Base-by-base conservation (phyloP, 2,888 invertebrate genomes). In the Mythimna pallens region DNA sequence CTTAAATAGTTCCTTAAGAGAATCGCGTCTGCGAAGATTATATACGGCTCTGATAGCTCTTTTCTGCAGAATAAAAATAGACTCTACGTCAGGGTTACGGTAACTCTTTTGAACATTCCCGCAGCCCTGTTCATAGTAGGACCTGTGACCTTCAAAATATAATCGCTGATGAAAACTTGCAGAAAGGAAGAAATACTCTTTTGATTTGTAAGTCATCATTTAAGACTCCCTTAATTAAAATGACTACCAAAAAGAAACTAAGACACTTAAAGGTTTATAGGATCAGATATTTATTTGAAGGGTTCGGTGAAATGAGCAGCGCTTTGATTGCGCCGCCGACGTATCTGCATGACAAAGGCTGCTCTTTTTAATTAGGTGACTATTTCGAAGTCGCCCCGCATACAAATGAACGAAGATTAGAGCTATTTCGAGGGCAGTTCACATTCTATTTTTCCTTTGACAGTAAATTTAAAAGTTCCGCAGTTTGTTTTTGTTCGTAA, bases 311-410 rank as follows among this genome's bases (percentile, higher is more conserved):
- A 90, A 89, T 90, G 89, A 87, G 88, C 85, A 71, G 75, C 80
- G 87, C 87, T 90, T 86, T 92, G 93, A 93, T 93, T 93, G 92
- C 90, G 89, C 81, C 86, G 86, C 75, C 85, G 87, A 84, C 90
- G 88, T 88, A 94, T 94, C 93, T 93, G 92, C 94, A 94, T 94
- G 81, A 93, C 93, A 94, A 94, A 94, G 94, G 91, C 85, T 84
- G 91, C 91, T 93, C 92, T 93, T 94, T 93, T 94, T 93, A 94
- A 94, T 94, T 93, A 94, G 91, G 90, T 89, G 92, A 92, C 93
- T 92, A 93, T 93, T 93, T 88, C 87, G 86, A 88, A 88, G 90
- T 90, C 88, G 86, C 86, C 87, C 89, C 87, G 93, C 93, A 94
- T 93, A 93, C 91, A 92, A 94, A 94, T 93, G 92, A 93, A 91